Conservation (phyloP, 2,113 vertebrate genomes). For the Pachypanchax playfairii region DNA sequence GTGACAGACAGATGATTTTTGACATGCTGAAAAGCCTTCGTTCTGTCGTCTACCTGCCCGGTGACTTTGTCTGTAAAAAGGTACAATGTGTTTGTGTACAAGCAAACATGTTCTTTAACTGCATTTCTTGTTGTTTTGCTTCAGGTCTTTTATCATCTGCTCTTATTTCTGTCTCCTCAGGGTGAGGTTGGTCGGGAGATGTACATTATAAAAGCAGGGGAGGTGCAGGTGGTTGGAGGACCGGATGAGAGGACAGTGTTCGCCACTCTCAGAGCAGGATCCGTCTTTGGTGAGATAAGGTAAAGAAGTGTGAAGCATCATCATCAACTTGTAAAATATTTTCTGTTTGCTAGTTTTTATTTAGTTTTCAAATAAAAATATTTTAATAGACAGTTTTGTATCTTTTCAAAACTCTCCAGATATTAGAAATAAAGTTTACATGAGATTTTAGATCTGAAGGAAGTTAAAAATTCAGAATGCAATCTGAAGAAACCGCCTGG, state of each 20-base stretch:
- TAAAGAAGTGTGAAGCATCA: neutral
- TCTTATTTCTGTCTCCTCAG: slow-evolving; percentile 63
- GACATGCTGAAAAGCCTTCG: slow-evolving; percentile 95
- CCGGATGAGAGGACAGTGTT: slow-evolving; percentile 89
- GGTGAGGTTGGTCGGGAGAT: slow-evolving; percentile 96
- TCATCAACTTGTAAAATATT: no score
- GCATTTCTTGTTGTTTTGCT: neutral
- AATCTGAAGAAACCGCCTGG: no score
- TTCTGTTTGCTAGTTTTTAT: no score
- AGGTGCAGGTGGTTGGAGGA: slow-evolving; percentile 94
- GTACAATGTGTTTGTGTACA: slow-evolving; percentile 60
- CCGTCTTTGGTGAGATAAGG: slow-evolving; percentile 96
- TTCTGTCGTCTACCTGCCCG: slow-evolving; percentile 95
- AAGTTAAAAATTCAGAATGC: no score
- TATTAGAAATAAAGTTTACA: no score
- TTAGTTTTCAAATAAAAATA: no score
- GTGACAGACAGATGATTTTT: slow-evolving; percentile 97
- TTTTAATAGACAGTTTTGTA: no score
- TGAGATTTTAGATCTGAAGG: no score
- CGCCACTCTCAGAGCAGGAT: slow-evolving; percentile 90
- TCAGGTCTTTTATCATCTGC: neutral
- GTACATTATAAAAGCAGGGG: slow-evolving; percentile 98
- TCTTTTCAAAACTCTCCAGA: no score
- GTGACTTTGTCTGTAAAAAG: slow-evolving; percentile 98
- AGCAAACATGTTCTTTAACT: fast-evolving